Evolutionary conservation across 2,797 vertebrate genomes (phyloP), one percentile per base, ranked within the genome.

Genomic region (Bucorvus abyssinicus): DNA sequence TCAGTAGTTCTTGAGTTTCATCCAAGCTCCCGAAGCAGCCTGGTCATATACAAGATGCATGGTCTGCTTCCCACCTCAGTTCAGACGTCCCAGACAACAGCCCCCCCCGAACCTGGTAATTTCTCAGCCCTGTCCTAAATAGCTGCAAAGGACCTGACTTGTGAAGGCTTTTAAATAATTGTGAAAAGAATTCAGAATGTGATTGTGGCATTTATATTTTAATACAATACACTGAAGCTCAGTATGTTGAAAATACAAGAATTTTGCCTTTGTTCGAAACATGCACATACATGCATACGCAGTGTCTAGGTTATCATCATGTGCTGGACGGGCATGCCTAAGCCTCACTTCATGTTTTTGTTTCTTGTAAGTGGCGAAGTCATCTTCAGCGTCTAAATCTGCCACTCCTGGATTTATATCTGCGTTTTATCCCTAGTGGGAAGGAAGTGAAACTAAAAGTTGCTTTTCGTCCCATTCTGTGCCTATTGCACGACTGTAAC

Each of bases 1-100:
- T 85, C 78, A 71, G 71, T 84, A 76, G 67, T 38, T 96, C 64
- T 20, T 90, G 81, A 89, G 88, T 70, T 87, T 78, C 75, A 92
- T 74, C 92, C 94, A 93, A 94, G 61, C 57, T 93, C 73, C 75
- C 4, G 1, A 82, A 93, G 64, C 50, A 94, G 77, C 19, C 60
- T 59, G 60, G 65, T 90, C 74, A 63, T 89, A 86, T 2, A 77
- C 57, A 81, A 55, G 67, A 88, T 44, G 40, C 32, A n/a, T 8
- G 2, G 71, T 68, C 80, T 50, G 32, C 30, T 24, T 87, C 56
- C 47, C 63, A 24, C 34, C 52, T 50, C 80, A 52, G 34, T 55
- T 94, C 73, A 67, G 56, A 67, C 9, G 42, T 50, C 60, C 74
- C 15, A 0, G 45, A 68, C 47, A 61, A 56, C 30, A 84, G 40